phyloP scores from a whole-genome alignment of 2,888 invertebrate genomes.

The Blastobasis lacticolella region DNA sequence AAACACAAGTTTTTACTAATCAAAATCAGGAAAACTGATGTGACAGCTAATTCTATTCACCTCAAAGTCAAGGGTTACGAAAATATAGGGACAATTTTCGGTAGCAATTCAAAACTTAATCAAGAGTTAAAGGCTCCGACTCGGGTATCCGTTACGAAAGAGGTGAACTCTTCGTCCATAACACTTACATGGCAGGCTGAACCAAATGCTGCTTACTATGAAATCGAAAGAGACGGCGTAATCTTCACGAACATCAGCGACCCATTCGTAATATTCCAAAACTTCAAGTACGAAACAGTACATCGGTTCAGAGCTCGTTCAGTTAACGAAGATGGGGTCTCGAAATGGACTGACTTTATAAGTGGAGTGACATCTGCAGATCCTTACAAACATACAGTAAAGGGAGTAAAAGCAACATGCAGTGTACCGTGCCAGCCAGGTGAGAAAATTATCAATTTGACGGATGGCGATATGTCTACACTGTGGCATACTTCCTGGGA shows the following conservation, averaged over 20 bases:
- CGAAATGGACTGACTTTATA: constrained; percentile 49
- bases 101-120: constrained; percentile 21
- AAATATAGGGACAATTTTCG: constrained; percentile 31
- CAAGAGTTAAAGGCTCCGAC: constrained; percentile 26
- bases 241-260: constrained; percentile 42
- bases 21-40: constrained; percentile 42
- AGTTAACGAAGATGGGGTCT: constrained; percentile 31
- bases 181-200: constrained; percentile 37
- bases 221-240: constrained; percentile 49
- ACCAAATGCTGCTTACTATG: constrained; percentile 34
- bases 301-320: constrained; percentile 49
- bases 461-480: constrained; percentile 13
- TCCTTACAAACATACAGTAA: constrained; percentile 19
- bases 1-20: constrained; percentile 43
- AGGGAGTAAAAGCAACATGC: constrained; percentile 22
- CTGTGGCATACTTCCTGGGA: constrained; percentile 29
- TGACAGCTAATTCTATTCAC: constrained; percentile 39
- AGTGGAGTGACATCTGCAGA: constrained; percentile 31
- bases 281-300: constrained; percentile 31
- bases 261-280: constrained; percentile 33
- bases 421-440: constrained; percentile 25
- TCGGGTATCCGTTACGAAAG: constrained; percentile 24
- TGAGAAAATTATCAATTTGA: constrained; percentile 24
- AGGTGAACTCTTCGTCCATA: constrained; percentile 32
- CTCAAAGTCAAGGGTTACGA: constrained; percentile 44